Percentiles rank a stretch among this genome's conserved stretches.
Evolutionary conservation across 2,797 vertebrate species (phyloP).

Genomic region (Acanthurus leucopareius): DNA sequence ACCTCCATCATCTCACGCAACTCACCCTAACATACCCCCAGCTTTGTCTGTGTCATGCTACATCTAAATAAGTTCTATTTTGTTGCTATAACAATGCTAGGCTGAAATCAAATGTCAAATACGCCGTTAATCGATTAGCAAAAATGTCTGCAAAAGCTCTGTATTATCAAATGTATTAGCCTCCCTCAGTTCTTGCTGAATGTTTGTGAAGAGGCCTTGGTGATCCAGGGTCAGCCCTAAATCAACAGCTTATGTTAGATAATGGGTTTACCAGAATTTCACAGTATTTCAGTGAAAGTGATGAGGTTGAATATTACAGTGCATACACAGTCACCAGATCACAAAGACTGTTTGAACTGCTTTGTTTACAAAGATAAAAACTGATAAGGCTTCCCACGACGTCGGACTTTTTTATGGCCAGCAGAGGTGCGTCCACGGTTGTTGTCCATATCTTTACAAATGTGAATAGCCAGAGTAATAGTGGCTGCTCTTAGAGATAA

Average conservation of each 20-base stretch:
- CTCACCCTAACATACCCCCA: neutral
- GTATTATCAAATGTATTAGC: slow-evolving; percentile 17
- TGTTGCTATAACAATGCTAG: neutral
- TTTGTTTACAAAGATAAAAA: slow-evolving; percentile 73
- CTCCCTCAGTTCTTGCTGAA: slow-evolving; percentile 30
- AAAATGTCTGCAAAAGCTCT: slow-evolving; percentile 20
- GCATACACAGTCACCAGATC: slow-evolving; percentile 34
- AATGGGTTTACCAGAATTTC: slow-evolving; percentile 68
- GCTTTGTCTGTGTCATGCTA: neutral
- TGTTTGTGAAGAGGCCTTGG: slow-evolving; percentile 63
- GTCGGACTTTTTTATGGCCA: slow-evolving; percentile 61
- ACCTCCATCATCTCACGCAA: neutral
- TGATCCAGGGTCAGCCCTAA: slow-evolving; percentile 63
- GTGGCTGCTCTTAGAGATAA: slow-evolving; percentile 25
- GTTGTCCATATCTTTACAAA: slow-evolving; percentile 5
- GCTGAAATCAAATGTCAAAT: neutral
- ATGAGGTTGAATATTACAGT: slow-evolving; percentile 49
- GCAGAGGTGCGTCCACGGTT: slow-evolving; percentile 1
- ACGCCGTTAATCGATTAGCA: slow-evolving; percentile 11
- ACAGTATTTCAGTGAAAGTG: slow-evolving; percentile 62
- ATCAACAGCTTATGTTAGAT: slow-evolving; percentile 73
- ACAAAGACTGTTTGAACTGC: slow-evolving; percentile 66
- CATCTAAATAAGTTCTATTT: neutral
- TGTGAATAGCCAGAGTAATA: neutral
- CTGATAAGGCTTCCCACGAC: slow-evolving; percentile 55